Conservation (phyloP, 2,113 vertebrate genomes). For the Vulpes lagopus region DNA sequence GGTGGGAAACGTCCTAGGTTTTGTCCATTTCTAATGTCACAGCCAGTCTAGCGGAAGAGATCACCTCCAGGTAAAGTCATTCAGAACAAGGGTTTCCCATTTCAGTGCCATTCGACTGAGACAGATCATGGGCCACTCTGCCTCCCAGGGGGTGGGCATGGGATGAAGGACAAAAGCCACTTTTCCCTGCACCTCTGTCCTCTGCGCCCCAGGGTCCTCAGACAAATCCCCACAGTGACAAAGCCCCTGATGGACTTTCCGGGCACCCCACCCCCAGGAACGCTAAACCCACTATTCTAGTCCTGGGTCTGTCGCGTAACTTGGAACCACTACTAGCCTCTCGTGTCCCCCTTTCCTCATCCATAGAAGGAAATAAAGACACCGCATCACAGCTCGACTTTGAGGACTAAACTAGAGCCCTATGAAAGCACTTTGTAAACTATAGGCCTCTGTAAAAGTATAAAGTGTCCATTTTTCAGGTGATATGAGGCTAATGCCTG, state of each 20-base stretch:
- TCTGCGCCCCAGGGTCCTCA: background rate
- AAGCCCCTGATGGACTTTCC: background rate
- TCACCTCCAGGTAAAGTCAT: conserved; percentile 87
- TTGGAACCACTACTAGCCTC: background rate
- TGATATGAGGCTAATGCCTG: background rate
- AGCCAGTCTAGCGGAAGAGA: conserved; percentile 84
- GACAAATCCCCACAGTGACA: background rate
- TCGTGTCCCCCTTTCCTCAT: rapidly evolving
- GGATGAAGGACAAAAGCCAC: background rate
- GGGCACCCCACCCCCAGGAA: background rate
- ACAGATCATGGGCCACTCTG: background rate
- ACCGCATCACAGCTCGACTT: background rate
- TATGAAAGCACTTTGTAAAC: background rate
- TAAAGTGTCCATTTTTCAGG: background rate
- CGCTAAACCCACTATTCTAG: background rate
- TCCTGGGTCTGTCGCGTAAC: background rate
- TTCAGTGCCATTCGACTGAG: conserved; percentile 33
- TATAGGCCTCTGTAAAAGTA: background rate
- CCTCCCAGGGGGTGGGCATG: background rate
- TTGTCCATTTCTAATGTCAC: conserved; percentile 88
- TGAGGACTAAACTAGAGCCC: background rate
- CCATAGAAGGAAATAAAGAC: background rate
- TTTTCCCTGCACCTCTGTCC: background rate
- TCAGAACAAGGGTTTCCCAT: conserved; percentile 74
- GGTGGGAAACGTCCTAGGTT: conserved; percentile 83